Evolutionary conservation across 2,797 vertebrate genomes (phyloP), one percentile per base, ranked within the genome.

Genomic region (Sebastes diploproa): DNA sequence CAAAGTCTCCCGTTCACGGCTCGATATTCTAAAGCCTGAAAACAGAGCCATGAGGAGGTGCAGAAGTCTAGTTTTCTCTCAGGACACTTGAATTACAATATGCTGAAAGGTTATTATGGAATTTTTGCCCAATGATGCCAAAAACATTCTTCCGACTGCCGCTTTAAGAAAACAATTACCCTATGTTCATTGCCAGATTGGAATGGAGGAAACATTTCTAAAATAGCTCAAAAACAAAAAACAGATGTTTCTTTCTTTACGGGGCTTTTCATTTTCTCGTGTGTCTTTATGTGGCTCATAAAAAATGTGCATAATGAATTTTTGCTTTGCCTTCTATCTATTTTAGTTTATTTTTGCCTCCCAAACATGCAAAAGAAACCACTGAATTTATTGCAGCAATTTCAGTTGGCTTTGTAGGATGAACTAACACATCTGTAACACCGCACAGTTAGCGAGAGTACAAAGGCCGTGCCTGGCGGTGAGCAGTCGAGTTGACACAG

Each of bases 401-500:
- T 56, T 50, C 18, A 61, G 3, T 20, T 76, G 22, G 27, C 5
- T 23, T 75, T 55, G 5, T 25, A 7, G 10, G 18, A 65, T 34
- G 27, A 70, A 54, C 4, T 7, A n/a, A 29, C 20, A 63, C 12
- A 71, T 84, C 60, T 79, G 58, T 61, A 58, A 61, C 18, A 13
- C 20, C 32, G 4, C 29, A 65, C 30, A 58, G 20, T 27, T 78
- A 61, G 34, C 6, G 3, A 32, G 59, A 77, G 64, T 59, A 55
- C 34, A 55, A 34, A 68, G 36, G 52, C 60, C 60, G 16, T 46
- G 16, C 86, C 59, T 55, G 71, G 69, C 68, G 25, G 73, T 82
- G 86, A 85, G 89, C 84, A 86, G 72, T 91, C 71, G 70, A 82
- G 81, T 70, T 76, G 87, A 90, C 75, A 87, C 87, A 86, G 81